Percentiles rank a stretch among this genome's conserved stretches.
Evolutionary conservation across 1,140 invertebrate genomes (phyloP).

Genomic region (Zaprionus tsacasi): DNA sequence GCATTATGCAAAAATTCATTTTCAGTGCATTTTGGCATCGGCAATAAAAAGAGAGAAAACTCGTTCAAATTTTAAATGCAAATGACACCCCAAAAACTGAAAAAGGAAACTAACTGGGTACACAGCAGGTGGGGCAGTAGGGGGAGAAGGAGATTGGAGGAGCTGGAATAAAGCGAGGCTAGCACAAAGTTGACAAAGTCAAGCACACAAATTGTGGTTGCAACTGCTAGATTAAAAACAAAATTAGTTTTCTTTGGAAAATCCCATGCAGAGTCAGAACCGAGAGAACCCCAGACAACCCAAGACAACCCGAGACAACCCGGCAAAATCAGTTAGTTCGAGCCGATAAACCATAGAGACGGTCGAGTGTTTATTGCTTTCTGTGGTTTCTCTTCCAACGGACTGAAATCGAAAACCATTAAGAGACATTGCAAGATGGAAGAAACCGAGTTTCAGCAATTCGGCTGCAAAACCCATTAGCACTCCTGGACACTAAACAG

Average conservation of each 20-base stretch:
- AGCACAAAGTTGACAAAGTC: slow-evolving; percentile 34
- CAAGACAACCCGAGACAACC: neutral
- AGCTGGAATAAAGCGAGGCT: too few relatives aligned
- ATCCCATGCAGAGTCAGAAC: slow-evolving; percentile 46
- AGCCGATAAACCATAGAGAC: neutral
- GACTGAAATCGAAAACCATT: slow-evolving; percentile 6
- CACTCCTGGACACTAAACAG: neutral
- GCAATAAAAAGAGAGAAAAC: slow-evolving; percentile 37
- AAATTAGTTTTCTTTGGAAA: slow-evolving; percentile 73
- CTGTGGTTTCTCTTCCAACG: neutral
- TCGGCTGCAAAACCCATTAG: neutral
- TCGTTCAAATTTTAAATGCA: slow-evolving; percentile 71
- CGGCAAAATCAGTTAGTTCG: slow-evolving; percentile 49
- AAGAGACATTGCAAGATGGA: neutral
- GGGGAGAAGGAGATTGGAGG: neutral
- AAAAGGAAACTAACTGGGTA: slow-evolving; percentile 12
- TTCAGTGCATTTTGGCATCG: slow-evolving; percentile 61
- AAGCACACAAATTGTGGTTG: slow-evolving; percentile 52
- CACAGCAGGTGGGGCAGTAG: neutral
- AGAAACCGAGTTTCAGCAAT: neutral
- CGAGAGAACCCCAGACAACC: neutral
- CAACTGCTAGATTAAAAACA: slow-evolving; percentile 60
- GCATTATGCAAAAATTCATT: slow-evolving; percentile 64
- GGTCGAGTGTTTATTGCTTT: slow-evolving; percentile 4
- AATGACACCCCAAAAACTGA: slow-evolving; percentile 53